phyloP scores from a whole-genome alignment of 1,140 invertebrate genomes.

The Littorina saxatilis region DNA sequence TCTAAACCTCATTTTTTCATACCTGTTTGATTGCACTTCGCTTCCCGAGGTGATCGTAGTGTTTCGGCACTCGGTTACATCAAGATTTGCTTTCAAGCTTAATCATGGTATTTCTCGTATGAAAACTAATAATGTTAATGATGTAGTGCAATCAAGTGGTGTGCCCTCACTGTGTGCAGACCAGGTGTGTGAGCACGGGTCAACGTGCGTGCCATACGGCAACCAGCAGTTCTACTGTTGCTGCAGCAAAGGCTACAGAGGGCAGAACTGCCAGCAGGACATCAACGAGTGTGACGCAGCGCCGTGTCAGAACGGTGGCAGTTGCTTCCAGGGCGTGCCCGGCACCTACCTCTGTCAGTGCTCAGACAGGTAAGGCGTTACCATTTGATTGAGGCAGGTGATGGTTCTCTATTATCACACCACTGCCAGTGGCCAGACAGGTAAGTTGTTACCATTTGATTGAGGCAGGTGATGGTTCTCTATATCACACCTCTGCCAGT shows the following conservation, averaged over 20 bases:
- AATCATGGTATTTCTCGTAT: too few species aligned
- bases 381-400: background rate
- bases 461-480: background rate
- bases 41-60: too few species aligned
- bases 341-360: constrained; percentile 38
- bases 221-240: constrained; percentile 45
- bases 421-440: background rate
- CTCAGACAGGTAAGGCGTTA: constrained; percentile 23
- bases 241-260: constrained; percentile 42
- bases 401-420: background rate
- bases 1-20: too few species aligned
- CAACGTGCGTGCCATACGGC: constrained; percentile 42
- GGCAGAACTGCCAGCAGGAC: constrained; percentile 40
- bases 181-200: constrained; percentile 35
- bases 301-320: constrained; percentile 45
- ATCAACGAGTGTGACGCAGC: constrained; percentile 36
- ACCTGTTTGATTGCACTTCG: too few species aligned
- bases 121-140: too few species aligned
- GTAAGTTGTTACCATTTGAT: background rate
- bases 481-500: constrained; percentile 23
- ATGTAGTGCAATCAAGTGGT: too few species aligned
- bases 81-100: too few species aligned
- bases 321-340: constrained; percentile 26
- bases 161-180: too few species aligned
- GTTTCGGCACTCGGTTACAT: too few species aligned